These are phyloP conservation scores for Squalus acanthias DNA, from an alignment of 2,797 vertebrate species.

Conservation along the genomic window DNA sequence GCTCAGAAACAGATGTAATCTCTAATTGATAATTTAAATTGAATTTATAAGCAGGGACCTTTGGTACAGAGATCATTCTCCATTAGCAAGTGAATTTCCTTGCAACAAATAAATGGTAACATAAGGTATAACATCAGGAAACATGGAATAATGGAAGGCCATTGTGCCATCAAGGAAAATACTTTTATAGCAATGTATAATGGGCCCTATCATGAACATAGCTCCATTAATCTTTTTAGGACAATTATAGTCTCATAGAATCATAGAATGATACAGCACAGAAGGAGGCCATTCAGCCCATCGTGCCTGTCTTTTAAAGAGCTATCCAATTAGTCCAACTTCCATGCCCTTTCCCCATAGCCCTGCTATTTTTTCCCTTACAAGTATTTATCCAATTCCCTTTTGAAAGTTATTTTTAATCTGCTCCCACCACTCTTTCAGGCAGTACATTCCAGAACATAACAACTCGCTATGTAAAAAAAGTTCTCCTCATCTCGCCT, in stretches of 20 bases:
- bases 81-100: too few species aligned
- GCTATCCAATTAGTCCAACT: neutral
- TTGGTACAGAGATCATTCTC: neutral
- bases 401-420: too few species aligned
- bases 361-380: neutral
- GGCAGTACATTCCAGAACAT: too few species aligned
- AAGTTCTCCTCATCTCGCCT: too few species aligned
- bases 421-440: too few species aligned
- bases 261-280: neutral
- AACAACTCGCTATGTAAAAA: too few species aligned
- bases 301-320: neutral
- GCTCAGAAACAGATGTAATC: conserved; percentile 31
- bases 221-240: neutral
- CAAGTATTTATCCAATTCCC: neutral
- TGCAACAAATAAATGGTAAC: neutral
- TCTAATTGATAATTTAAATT: conserved; percentile 32
- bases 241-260: neutral
- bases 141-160: neutral
- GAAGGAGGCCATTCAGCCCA: neutral
- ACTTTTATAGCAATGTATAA: neutral
- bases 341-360: too few species aligned
- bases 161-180: neutral
- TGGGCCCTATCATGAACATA: neutral
- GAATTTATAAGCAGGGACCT: conserved; percentile 21
- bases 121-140: neutral